Evolutionary conservation across 1,140 invertebrate species (phyloP).

Genomic region (Neotoxoptera formosana): DNA sequence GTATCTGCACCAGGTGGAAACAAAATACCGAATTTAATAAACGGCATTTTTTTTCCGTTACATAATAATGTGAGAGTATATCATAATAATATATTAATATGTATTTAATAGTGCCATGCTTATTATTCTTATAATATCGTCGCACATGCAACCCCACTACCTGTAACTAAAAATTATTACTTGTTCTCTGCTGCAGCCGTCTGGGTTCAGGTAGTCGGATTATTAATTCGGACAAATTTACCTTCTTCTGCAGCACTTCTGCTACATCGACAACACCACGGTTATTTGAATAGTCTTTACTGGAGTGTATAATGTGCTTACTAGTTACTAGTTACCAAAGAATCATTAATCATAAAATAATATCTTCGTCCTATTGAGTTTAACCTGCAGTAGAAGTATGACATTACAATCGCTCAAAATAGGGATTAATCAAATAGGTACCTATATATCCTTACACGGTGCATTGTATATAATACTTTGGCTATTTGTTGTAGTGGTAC

Average conservation of each 20-base stretch:
- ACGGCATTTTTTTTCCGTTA: neutral
- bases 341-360: conserved; percentile 37
- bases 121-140: neutral
- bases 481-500: neutral
- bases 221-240: neutral
- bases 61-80: neutral
- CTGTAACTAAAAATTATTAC: neutral
- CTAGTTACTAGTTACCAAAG: neutral
- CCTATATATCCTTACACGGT: neutral
- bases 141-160: neutral
- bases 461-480: neutral
- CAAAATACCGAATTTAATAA: neutral
- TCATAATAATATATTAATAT: neutral
- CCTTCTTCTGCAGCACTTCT: neutral
- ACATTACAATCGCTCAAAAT: conserved; percentile 25
- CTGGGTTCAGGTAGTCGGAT: conserved; percentile 7
- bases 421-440: conserved; percentile 23
- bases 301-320: neutral
- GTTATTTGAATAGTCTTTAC: neutral
- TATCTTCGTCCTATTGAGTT: neutral
- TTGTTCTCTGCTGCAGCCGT: neutral
- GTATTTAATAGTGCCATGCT: neutral
- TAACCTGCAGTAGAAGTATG: neutral
- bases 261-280: neutral
- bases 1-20: conserved; percentile 2